Conservation (phyloP, 1,140 invertebrate species). For the Philopotamus ludificatus region DNA sequence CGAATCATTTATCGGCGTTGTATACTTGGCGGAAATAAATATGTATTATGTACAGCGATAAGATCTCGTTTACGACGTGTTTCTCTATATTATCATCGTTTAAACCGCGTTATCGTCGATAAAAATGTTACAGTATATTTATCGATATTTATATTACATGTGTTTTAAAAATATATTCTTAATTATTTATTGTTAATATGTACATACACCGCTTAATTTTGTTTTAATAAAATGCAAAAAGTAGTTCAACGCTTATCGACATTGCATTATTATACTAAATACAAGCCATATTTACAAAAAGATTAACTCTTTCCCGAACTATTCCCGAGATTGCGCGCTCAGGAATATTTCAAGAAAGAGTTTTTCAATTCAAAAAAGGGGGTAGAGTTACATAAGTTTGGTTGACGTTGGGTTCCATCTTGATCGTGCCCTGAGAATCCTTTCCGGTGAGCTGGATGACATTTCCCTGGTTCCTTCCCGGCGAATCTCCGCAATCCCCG, state of each 20-base stretch:
- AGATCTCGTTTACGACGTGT: too few species aligned
- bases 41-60: too few species aligned
- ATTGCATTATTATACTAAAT: too few species aligned
- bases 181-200: slow-evolving; percentile 12
- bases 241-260: too few species aligned
- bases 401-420: slow-evolving; percentile 60
- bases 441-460: slow-evolving; percentile 44
- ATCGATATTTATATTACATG: background rate
- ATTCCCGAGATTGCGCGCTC: slow-evolving; percentile 7
- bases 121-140: too few species aligned
- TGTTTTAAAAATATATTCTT: background rate
- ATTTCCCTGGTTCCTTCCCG: slow-evolving; percentile 46
- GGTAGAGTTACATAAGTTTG: slow-evolving; percentile 69
- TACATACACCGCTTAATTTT: slow-evolving; percentile 30
- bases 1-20: too few species aligned
- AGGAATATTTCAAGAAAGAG: slow-evolving; percentile 57
- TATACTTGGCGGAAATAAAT: too few species aligned
- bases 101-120: too few species aligned
- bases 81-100: background rate
- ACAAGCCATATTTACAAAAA: too few species aligned
- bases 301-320: slow-evolving; percentile 32
- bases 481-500: slow-evolving; percentile 57
- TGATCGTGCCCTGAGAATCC: slow-evolving; percentile 59
- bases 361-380: slow-evolving; percentile 75
- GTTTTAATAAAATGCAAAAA: too few species aligned